phyloP scores from a whole-genome alignment of 2,797 vertebrate genomes.

The Paguma larvata region DNA sequence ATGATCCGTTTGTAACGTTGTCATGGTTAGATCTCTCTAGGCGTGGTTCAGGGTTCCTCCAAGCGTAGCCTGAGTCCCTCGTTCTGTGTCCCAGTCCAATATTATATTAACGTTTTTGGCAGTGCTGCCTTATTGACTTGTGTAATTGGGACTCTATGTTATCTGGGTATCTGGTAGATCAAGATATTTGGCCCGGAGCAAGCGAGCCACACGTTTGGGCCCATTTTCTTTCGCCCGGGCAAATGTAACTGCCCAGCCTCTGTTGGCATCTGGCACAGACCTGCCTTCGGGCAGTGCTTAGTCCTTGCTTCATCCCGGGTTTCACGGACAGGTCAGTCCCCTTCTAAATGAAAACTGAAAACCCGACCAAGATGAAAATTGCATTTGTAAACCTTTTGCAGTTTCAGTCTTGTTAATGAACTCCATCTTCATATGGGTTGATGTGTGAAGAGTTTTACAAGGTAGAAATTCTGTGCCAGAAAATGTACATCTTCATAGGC shows the following conservation, averaged over 20 bases:
- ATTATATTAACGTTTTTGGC: not conserved
- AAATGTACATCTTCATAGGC: not conserved
- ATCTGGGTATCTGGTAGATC: not conserved
- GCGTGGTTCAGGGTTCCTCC: not conserved
- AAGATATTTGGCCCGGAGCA: not conserved
- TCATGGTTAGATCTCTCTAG: not conserved
- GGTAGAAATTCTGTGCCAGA: not conserved
- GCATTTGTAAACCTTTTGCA: not conserved
- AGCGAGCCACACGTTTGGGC: not conserved
- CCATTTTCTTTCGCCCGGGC: not conserved
- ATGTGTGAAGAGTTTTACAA: not conserved
- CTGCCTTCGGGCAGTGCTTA: not conserved
- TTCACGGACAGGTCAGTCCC: not conserved
- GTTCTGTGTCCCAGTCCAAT: not conserved
- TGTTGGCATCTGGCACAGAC: not conserved
- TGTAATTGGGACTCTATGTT: rapidly evolving
- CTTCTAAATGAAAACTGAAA: not conserved
- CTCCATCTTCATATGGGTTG: not conserved
- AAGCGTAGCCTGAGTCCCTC: not conserved
- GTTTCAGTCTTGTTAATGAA: not conserved
- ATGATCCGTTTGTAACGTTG: not conserved
- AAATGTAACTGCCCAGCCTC: not conserved
- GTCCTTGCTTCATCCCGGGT: not conserved
- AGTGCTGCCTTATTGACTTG: not conserved
- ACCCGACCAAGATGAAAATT: not conserved